A percentile compares a stretch with the other conserved stretches of the same genome.
Evolutionary conservation across 2,888 invertebrate genomes (phyloP).

Genomic region (Sphaerophoria rueppellii): DNA sequence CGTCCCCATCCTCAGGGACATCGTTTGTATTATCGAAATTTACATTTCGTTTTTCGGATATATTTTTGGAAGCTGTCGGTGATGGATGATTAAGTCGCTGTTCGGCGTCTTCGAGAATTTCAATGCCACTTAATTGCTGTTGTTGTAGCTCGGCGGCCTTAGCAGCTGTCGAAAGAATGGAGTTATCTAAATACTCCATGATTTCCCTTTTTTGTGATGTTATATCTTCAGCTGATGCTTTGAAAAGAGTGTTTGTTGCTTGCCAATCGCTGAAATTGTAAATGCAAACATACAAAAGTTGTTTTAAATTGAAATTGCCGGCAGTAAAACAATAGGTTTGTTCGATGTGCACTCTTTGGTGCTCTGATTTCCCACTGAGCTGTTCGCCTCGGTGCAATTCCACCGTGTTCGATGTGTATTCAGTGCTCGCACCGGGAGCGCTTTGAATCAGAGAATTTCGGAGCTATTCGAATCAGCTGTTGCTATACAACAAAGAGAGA

Average conservation of each 20-base stretch:
- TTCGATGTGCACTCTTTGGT: too few relatives aligned
- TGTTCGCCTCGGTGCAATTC: too few relatives aligned
- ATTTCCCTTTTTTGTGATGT: slow-evolving; percentile 41
- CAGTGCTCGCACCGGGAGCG: too few relatives aligned
- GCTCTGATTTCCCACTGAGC: too few relatives aligned
- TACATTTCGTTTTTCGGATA: neutral
- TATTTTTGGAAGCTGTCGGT: neutral
- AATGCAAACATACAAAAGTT: too few relatives aligned
- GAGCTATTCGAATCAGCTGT: too few relatives aligned
- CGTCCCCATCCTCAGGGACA: neutral
- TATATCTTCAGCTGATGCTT: slow-evolving; percentile 30
- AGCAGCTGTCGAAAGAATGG: slow-evolving; percentile 40
- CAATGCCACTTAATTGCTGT: neutral
- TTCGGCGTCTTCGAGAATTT: neutral
- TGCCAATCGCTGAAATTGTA: slow-evolving; percentile 29
- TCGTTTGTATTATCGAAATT: neutral
- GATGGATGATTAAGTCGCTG: neutral
- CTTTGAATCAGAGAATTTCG: too few relatives aligned
- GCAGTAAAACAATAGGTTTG: neutral
- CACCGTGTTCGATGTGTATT: too few relatives aligned
- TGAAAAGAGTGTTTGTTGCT: slow-evolving; percentile 23
- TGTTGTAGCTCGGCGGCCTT: slow-evolving; percentile 31
- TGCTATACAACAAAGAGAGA: too few relatives aligned
- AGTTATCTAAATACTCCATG: slow-evolving; percentile 42
- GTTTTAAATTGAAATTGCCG: too few relatives aligned